Conservation (phyloP, 2,113 vertebrate genomes). For the Leucopsar rothschildi region DNA sequence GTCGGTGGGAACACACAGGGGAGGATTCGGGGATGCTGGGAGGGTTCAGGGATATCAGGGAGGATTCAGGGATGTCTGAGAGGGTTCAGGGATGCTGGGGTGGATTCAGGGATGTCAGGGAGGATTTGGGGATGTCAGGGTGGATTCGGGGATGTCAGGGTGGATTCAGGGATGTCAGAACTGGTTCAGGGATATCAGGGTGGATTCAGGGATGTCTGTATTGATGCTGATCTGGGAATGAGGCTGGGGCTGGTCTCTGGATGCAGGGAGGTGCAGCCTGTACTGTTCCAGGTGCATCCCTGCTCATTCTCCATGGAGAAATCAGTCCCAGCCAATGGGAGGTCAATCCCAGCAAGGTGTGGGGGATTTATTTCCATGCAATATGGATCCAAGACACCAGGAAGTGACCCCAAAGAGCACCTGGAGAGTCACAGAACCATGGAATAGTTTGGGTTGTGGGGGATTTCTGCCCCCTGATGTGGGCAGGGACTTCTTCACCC, state of each 20-base stretch:
- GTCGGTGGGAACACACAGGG: background rate
- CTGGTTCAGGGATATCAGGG: background rate
- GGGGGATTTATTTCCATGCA: accelerated
- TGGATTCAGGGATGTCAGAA: too few relatives aligned
- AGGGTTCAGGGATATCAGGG: background rate
- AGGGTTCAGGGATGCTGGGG: too few relatives aligned
- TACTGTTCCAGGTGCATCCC: background rate
- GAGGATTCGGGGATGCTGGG: background rate
- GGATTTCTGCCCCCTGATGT: background rate
- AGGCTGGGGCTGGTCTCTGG: background rate
- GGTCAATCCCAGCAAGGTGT: background rate
- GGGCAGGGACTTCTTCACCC: background rate
- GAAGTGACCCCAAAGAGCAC: background rate
- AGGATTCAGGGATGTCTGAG: too few relatives aligned
- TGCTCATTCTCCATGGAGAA: background rate
- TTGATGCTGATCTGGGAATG: background rate
- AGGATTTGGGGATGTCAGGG: too few relatives aligned
- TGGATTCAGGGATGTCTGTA: background rate
- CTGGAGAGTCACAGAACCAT: background rate
- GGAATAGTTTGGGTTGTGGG: background rate
- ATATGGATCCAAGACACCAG: background rate
- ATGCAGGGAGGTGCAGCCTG: background rate
- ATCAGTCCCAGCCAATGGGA: background rate
- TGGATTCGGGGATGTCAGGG: too few relatives aligned
- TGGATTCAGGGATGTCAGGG: background rate